A percentile compares a stretch with the other conserved stretches of the same genome.
Conservation (phyloP, 2,113 vertebrate genomes). For the Dasyprocta punctata region DNA sequence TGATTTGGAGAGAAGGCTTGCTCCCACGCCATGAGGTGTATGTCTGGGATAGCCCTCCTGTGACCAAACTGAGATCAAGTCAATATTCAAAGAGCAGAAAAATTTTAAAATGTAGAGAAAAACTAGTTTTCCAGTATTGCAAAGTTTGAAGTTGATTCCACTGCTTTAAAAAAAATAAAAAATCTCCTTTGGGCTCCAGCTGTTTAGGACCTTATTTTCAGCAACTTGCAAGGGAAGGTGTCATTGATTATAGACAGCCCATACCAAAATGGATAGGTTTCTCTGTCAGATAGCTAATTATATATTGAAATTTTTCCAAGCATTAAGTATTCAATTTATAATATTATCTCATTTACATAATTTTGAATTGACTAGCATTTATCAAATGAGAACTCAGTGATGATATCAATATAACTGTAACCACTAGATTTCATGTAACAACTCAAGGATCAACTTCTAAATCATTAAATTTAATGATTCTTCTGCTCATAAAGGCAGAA, state of each 20-base stretch:
- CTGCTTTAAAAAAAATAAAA: background rate
- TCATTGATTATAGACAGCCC: background rate
- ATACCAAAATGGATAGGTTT: background rate
- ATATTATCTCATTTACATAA: background rate
- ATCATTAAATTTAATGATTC: conserved; percentile 27
- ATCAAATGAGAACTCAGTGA: background rate
- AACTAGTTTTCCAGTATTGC: background rate
- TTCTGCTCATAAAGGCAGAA: background rate
- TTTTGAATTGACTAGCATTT: background rate
- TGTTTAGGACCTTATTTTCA: background rate
- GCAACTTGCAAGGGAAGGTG: background rate
- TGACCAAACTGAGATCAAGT: background rate
- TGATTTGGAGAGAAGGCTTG: background rate
- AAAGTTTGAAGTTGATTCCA: background rate
- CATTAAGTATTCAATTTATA: background rate
- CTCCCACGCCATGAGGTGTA: background rate
- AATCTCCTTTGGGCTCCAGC: background rate
- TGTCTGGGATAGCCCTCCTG: background rate
- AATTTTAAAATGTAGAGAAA: background rate
- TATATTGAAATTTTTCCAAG: background rate
- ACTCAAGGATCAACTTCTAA: background rate
- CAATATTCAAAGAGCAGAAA: background rate
- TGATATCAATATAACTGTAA: background rate
- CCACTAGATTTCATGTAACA: background rate
- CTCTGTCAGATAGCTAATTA: background rate